A percentile compares a stretch with the other conserved stretches of the same genome.
Evolutionary conservation across 2,797 vertebrate species (phyloP).

Genomic region (Sphenopsis melanotis): DNA sequence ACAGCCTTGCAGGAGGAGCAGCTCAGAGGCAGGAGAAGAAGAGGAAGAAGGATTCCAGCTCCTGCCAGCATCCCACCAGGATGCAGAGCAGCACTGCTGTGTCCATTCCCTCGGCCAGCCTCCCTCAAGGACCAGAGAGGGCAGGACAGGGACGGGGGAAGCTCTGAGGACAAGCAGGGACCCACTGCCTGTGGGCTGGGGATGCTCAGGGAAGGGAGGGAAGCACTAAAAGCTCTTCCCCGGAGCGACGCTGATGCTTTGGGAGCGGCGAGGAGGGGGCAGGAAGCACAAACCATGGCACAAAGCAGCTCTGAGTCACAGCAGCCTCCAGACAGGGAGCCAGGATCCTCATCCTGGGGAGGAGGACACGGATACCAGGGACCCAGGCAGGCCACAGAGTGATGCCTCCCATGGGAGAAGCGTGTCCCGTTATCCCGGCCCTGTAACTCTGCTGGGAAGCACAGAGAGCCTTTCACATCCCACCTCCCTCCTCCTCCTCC

Average conservation of each 20-base stretch:
- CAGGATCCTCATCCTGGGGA: neutral
- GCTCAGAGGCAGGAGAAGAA: neutral
- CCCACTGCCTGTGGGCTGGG: neutral
- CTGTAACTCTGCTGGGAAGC: neutral
- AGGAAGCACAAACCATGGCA: neutral
- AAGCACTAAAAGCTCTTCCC: neutral
- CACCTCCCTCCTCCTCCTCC: neutral
- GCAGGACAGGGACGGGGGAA: neutral
- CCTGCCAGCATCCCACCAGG: neutral
- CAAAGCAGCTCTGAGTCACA: neutral
- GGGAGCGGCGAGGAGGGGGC: neutral
- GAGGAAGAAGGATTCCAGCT: neutral
- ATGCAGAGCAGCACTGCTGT: neutral
- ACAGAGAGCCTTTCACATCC: constrained; percentile 21
- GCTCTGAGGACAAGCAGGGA: neutral
- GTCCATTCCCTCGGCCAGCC: accelerated
- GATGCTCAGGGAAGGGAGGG: neutral
- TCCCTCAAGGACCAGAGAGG: neutral
- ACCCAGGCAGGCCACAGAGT: accelerated
- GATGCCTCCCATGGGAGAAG: accelerated
- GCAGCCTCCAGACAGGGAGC: neutral
- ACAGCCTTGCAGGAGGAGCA: accelerated
- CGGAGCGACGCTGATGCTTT: accelerated
- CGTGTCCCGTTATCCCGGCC: accelerated
- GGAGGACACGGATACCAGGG: accelerated